phyloP scores from a whole-genome alignment of 2,888 invertebrate species.

The Seladonia tumulorum region DNA sequence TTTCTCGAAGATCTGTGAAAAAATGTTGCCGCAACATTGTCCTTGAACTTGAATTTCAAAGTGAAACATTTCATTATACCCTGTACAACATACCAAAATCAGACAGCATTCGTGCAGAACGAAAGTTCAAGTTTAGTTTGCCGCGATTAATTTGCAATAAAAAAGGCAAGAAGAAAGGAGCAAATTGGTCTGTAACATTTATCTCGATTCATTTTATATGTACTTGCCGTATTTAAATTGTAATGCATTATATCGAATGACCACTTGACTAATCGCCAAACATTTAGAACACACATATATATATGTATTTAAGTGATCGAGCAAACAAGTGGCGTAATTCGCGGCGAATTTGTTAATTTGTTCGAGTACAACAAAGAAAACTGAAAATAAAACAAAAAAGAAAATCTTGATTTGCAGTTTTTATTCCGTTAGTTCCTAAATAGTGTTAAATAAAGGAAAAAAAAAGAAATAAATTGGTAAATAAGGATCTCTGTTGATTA shows the following conservation, averaged over 20 bases:
- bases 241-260: background rate
- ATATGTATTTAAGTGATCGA: background rate
- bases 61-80: too few species aligned
- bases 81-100: background rate
- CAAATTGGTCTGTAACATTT: too few species aligned
- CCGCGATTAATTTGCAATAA: too few species aligned
- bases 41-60: too few species aligned
- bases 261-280: background rate
- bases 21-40: too few species aligned
- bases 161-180: background rate
- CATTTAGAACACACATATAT: background rate
- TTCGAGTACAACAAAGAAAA: background rate
- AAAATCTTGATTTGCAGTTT: constrained; percentile 20
- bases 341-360: background rate
- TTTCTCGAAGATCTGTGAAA: too few species aligned
- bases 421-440: constrained; percentile 44
- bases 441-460: constrained; percentile 18
- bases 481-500: constrained; percentile 14
- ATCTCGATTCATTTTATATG: background rate
- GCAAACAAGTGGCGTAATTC: background rate
- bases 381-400: constrained; percentile 13
- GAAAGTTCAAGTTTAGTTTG: too few species aligned
- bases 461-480: constrained; percentile 25
- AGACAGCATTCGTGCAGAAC: background rate
- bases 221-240: background rate